Evolutionary conservation across 2,797 vertebrate species (phyloP), one percentile per base, ranked within the genome.

Genomic region (Oceanodroma leucorhoa): DNA sequence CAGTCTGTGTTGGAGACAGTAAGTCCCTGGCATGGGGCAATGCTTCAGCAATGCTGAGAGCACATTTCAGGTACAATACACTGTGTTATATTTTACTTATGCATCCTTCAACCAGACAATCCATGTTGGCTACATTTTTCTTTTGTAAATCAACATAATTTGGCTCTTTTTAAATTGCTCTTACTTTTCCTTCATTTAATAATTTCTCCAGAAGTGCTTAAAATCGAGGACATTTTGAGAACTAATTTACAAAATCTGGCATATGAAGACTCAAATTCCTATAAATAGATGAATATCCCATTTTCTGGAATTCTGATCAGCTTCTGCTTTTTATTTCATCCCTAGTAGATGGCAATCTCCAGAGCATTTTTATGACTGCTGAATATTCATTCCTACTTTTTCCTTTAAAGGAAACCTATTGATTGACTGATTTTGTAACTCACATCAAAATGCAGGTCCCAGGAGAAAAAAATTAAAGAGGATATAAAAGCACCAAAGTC

Each of bases 261-360:
- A 29, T 43, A 55, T 10, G 4, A 93, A 90, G 55, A 48, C 36
- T 41, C 21, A 45, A 40, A 64, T 91, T 80, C 72, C 65, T 83
- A 89, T 70, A 92, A 93, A 87, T 24, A 78, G 50, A 86, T 36
- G 3, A 89, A 65, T 64, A 77, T 57, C 64, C 64, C 7, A 48
- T 83, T 83, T 95, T 96, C 85, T 88, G 80, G 50, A 91, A 86
- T 76, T 76, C 65, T 60, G 83, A 81, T 83, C 65, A 95, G 62
- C 45, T 83, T 85, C 65, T 70, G 10, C 7, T 83, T 95, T 91
- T 82, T 86, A 72, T 78, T 89, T 86, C 58, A 72, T 34, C 22
- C 45, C 29, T 80, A 46, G 65, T 83, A 88, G 27, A 75, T 11
- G 4, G 14, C 61, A 71, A 58, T 46, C 50, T 90, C 54, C 29